phyloP scores from a whole-genome alignment of 2,113 vertebrate species.

The Cryptotis parvus region DNA sequence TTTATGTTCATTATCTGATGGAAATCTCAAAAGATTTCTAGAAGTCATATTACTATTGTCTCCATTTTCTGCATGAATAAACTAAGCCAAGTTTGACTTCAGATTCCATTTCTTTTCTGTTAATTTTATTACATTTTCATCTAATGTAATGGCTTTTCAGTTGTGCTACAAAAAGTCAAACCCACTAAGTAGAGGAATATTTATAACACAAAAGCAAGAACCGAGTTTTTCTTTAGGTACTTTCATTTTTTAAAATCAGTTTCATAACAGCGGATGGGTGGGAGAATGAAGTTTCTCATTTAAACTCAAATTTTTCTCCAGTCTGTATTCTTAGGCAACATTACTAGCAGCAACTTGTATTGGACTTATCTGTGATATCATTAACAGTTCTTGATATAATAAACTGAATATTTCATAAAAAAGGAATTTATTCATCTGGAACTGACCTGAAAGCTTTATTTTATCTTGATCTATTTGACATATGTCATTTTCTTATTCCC shows the following conservation, averaged over 20 bases:
- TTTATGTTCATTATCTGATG: background rate
- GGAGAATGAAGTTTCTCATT: background rate
- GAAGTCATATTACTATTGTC: background rate
- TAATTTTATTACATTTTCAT: background rate
- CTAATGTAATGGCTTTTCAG: background rate
- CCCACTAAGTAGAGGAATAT: background rate
- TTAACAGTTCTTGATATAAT: constrained; percentile 14
- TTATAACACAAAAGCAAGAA: background rate
- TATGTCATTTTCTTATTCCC: background rate
- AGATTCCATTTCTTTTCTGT: background rate
- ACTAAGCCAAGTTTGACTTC: background rate
- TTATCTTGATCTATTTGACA: constrained; percentile 2
- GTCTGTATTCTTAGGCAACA: background rate
- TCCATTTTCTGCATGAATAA: background rate
- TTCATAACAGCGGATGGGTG: too few relatives aligned
- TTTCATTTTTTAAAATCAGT: background rate
- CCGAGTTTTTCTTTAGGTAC: background rate
- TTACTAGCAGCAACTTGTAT: background rate
- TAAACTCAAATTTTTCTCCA: background rate
- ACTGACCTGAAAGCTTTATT: background rate
- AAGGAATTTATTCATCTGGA: constrained; percentile 5
- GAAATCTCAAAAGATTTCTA: background rate
- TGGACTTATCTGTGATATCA: background rate
- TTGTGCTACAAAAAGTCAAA: background rate
- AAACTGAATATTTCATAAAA: constrained; percentile 16